A percentile compares a stretch with the other conserved stretches of the same genome.
Evolutionary conservation across 2,888 invertebrate genomes (phyloP).

Genomic region (Eristalinus sepulchralis): DNA sequence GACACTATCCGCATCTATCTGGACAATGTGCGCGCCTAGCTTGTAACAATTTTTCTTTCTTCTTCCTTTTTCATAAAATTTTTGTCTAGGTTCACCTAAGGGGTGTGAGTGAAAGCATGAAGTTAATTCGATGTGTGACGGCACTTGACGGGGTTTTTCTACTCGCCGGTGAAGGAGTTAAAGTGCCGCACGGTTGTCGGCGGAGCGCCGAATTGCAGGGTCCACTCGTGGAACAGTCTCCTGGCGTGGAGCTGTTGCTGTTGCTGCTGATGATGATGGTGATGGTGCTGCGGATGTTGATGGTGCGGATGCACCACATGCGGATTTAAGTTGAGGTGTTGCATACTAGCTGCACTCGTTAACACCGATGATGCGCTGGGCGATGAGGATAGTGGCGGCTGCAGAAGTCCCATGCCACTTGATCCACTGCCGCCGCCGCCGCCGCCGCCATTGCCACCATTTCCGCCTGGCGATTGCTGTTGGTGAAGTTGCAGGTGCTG

Average conservation of each 20-base stretch:
- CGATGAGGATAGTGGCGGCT: conserved; percentile 77
- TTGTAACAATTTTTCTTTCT: conserved; percentile 52
- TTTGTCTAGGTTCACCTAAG: conserved; percentile 42
- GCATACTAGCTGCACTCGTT: conserved; percentile 75
- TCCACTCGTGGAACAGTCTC: conserved; percentile 81
- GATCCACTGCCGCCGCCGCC: conserved; percentile 59
- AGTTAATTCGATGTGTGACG: conserved; percentile 25
- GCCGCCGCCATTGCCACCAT: conserved; percentile 22
- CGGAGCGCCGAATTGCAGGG: conserved; percentile 81
- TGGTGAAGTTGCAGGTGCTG: conserved; percentile 76
- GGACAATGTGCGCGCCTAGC: conserved; percentile 46
- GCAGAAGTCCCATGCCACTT: conserved; percentile 76
- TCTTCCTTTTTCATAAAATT: conserved; percentile 36
- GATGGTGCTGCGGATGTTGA: conserved; percentile 79
- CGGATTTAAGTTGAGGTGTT: conserved; percentile 79
- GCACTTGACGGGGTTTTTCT: conserved; percentile 64
- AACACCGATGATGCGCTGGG: conserved; percentile 78
- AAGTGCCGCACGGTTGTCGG: conserved; percentile 80
- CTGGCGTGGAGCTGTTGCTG: conserved; percentile 81
- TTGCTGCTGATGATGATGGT: conserved; percentile 81
- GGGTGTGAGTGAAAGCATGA: conserved; percentile 1
- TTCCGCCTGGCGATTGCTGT: conserved; percentile 75
- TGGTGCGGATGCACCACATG: conserved; percentile 80
- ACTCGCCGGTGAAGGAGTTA: conserved; percentile 81
- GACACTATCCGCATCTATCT: conserved; percentile 50